A percentile compares a stretch with the other conserved stretches of the same genome.
Conservation (phyloP, 2,113 vertebrate species). For the Prunella himalayana region DNA sequence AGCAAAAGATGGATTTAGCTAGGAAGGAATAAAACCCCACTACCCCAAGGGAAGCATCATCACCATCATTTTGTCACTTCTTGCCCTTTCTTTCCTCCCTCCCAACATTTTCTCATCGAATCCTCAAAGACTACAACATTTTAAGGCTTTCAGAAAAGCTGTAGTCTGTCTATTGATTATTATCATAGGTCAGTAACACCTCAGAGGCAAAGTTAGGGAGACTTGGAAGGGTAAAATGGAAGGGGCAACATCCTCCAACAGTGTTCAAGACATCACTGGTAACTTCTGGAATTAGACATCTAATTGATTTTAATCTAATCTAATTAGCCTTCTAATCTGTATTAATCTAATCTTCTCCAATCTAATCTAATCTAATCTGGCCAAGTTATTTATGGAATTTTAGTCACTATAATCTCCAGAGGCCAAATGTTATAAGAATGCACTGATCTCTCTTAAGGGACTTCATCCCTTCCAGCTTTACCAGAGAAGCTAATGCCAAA, state of each 20-base stretch:
- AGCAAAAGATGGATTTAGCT: not conserved
- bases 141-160: not conserved
- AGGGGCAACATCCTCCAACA: not conserved
- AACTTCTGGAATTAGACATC: not conserved
- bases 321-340: not conserved
- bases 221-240: not conserved
- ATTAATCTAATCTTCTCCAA: slow-evolving; percentile 1
- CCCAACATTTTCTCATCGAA: not conserved
- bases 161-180: not conserved
- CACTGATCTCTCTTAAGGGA: not conserved
- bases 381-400: slow-evolving; percentile 6
- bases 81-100: not conserved
- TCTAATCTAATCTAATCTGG: slow-evolving; percentile 31
- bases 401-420: not conserved
- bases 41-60: not conserved
- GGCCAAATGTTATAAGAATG: not conserved
- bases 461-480: not conserved
- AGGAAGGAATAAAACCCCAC: not conserved
- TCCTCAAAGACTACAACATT: not conserved
- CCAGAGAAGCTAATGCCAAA: not conserved
- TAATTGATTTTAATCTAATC: not conserved
- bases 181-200: not conserved
- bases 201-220: not conserved
- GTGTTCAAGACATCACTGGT: not conserved
- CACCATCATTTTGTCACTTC: not conserved